These are phyloP conservation scores for Euzophera pinguis DNA, from an alignment of 2,888 invertebrate species.

Conservation along the genomic window DNA sequence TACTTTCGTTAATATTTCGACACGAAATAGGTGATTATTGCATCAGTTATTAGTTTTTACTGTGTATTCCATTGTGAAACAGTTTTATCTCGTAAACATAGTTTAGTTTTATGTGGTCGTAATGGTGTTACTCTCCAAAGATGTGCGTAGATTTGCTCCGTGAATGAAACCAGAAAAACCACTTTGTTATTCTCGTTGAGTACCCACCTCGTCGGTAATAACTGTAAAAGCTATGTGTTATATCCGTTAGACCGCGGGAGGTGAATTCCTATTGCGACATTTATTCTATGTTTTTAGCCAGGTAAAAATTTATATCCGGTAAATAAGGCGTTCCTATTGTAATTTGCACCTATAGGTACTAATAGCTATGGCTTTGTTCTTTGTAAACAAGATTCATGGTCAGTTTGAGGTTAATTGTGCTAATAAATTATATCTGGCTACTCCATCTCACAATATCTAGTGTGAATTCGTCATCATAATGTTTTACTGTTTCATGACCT, in stretches of 20 bases:
- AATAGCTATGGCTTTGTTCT: not conserved
- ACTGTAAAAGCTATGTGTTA: constrained; percentile 56
- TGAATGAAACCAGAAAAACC: constrained; percentile 52
- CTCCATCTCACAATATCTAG: too few relatives aligned
- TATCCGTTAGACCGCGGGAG: constrained; percentile 59
- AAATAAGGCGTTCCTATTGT: not conserved
- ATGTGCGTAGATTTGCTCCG: constrained; percentile 34
- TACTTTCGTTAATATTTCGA: not conserved
- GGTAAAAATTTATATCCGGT: constrained; percentile 27
- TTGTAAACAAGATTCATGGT: constrained; percentile 5
- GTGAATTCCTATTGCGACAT: constrained; percentile 16
- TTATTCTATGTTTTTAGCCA: constrained; percentile 20
- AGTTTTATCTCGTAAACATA: not conserved
- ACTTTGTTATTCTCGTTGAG: constrained; percentile 37
- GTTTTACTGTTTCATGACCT: too few relatives aligned
- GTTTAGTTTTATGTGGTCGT: not conserved
- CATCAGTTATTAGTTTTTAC: not conserved
- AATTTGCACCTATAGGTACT: not conserved
- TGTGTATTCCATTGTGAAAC: not conserved
- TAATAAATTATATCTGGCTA: not conserved
- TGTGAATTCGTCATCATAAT: too few relatives aligned
- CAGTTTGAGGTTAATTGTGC: not conserved
- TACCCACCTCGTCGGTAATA: constrained; percentile 38
- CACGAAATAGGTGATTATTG: constrained; percentile 10
- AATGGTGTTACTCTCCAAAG: constrained; percentile 11